Base-by-base conservation (phyloP, 1,140 invertebrate species). In the Drosophila tani region DNA sequence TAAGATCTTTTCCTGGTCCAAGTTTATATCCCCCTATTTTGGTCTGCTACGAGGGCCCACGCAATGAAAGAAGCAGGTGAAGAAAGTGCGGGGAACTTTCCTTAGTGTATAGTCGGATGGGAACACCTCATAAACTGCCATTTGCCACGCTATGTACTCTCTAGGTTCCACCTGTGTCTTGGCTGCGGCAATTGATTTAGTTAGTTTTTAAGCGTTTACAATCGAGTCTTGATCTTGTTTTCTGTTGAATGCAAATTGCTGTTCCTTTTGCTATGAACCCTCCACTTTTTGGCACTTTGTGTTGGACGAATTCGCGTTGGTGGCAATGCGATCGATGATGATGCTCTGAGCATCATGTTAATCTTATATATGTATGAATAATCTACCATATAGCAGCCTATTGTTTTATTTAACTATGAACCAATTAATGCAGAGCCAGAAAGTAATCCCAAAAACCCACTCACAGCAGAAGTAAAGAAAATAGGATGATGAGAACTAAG, bases 231-330 rank as follows among this genome's bases (percentile, higher is more conserved):
- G 55, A 81, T 77, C 58, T 73, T 49, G 56, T 71, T 73, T 80
- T 83, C 62, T 71, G 63, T 77, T 85, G 68, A 73, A 60, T 85
- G 67, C 59, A 47, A 84, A 80, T 78, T 83, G 84, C 84, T 90
- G 85, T 90, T 90, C 85, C 84, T 84, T 88, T 87, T 90, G 85
- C 85, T 86, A 88, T 59, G 71, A 79, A 84, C 81, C 84, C 80
- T 87, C 73, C 84, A 87, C 68, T 88, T 87, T 80, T 88, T 81
- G 55, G 85, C 85, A 90, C 84, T 90, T 90, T 90, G 85, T 87
- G 83, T 87, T 83, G 60, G 59, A 85, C 62, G 57, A 43, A 40
- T 63, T 63, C 40, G 49, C 71, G 50, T 45, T 51, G 40, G 35
- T 43, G 40, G 47, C 35, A 62, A 80, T 58, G 59, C 59, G 51